Evolutionary conservation across 2,888 invertebrate genomes (phyloP).

Genomic region (Prosopocoilus inquinatus): DNA sequence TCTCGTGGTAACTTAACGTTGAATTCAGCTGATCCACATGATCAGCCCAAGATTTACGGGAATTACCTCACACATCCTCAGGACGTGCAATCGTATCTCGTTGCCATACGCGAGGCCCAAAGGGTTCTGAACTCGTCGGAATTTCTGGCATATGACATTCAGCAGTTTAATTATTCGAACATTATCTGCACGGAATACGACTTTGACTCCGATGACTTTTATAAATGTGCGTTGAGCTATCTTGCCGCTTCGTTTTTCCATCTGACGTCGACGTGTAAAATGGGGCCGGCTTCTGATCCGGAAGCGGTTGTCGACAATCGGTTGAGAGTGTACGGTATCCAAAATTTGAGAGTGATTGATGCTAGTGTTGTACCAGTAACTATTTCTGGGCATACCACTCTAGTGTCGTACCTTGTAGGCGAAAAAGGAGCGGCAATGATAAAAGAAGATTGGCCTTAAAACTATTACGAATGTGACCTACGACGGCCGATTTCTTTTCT

Average conservation of each 20-base stretch:
- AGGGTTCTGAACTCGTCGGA: constrained; percentile 51
- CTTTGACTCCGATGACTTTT: constrained; percentile 63
- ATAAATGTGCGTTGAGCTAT: no score
- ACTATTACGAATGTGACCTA: constrained; percentile 60
- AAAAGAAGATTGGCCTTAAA: constrained; percentile 40
- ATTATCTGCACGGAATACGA: constrained; percentile 53
- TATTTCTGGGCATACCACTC: no score
- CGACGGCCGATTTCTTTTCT: no score
- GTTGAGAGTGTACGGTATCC: no score
- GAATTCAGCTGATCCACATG: constrained; percentile 55
- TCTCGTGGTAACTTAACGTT: constrained; percentile 56
- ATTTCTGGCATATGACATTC: constrained; percentile 52
- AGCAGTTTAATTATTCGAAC: constrained; percentile 33
- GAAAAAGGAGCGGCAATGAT: constrained; percentile 59
- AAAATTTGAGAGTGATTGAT: no score
- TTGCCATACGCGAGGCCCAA: constrained; percentile 52
- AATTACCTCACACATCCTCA: constrained; percentile 59
- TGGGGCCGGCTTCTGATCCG: no score
- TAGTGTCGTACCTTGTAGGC: no score
- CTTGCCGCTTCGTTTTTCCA: no score
- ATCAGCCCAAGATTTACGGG: constrained; percentile 60
- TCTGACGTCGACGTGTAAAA: no score
- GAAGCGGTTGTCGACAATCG: no score
- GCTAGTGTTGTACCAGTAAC: no score
- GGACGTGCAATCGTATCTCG: no score